Base-by-base conservation (phyloP, 2,113 vertebrate species). In the Plotosus lineatus region DNA sequence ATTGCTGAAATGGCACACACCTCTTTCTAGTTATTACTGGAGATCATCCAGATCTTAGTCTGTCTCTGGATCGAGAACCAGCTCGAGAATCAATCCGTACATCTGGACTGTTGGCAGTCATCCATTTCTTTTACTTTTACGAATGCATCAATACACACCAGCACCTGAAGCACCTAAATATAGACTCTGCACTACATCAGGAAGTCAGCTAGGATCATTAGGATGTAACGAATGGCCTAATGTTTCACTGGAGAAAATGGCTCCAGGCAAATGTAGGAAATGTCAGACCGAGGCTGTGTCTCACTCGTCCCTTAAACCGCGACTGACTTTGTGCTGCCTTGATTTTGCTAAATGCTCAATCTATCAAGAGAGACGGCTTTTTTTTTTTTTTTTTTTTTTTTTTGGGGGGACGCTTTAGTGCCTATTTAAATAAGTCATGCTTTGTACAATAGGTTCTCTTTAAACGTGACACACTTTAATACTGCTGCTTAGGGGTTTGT, bases 251-350 rank as follows among this genome's bases (percentile, higher is more conserved):
- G 55, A 76, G 74, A 60, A 55, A 76, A 76, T 38, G 26, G 61
- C 74, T 82, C 38, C 42, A 50, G 77, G 74, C 83, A 56, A 55
- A 83, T 36, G 40, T 38, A 68, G 58, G 36, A 79, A 76, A 77
- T 71, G 72, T 80, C 72, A 76, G 8, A 58, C 58, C 31, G 44
- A 71, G 26, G 21, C 60, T 48, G 21, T 63, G 40, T 74, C 53
- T 40, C 26, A 31, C 15, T 63, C 23, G 17, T 42, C 60, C 65
- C 3, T 71, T 71, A 48, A 50, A 71, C 26, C 26, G 15, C 10
- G 44, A 9, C 68, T 48, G 12, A 2, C 6, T 31, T 48, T 31
- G n/a, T 19, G 68, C 44, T 48, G 42, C 14, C 15, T 9, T 31
- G 44, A 44, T 42, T 71, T 50, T 28, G 14, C 28, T 46, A 71